Evolutionary conservation across 2,113 vertebrate genomes (phyloP).

Genomic region (Callocephalon fimbriatum): DNA sequence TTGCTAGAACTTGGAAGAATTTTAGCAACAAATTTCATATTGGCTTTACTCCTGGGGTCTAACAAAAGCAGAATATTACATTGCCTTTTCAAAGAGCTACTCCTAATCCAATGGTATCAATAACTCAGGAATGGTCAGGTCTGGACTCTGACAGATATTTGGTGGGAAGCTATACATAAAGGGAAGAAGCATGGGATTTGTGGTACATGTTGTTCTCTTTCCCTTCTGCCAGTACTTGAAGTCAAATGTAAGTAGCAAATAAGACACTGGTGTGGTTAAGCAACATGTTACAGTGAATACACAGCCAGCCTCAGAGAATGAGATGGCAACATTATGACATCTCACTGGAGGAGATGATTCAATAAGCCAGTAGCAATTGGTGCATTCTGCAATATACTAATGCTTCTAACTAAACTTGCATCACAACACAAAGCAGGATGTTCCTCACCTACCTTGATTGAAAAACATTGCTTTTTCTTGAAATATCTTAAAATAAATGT

Average conservation of each 20-base stretch:
- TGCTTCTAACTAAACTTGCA: background rate
- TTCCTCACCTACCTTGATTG: background rate
- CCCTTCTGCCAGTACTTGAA: background rate
- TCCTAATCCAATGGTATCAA: background rate
- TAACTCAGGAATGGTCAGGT: accelerated
- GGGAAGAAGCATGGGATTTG: background rate
- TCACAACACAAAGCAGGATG: background rate
- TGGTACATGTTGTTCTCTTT: background rate
- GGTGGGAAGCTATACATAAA: background rate
- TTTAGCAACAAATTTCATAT: background rate
- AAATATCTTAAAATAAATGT: background rate
- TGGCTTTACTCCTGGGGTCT: background rate
- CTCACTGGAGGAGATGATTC: background rate
- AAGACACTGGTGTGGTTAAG: background rate
- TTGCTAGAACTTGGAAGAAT: background rate
- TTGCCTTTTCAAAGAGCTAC: background rate
- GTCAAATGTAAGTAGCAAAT: background rate
- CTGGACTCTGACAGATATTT: background rate
- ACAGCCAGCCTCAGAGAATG: background rate
- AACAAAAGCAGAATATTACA: background rate
- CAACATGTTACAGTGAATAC: background rate
- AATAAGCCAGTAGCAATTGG: background rate
- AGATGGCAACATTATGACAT: background rate
- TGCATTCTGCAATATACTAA: background rate
- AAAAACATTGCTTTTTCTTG: background rate